Evolutionary conservation across 2,797 vertebrate species (phyloP).

Genomic region (Balearica regulorum): DNA sequence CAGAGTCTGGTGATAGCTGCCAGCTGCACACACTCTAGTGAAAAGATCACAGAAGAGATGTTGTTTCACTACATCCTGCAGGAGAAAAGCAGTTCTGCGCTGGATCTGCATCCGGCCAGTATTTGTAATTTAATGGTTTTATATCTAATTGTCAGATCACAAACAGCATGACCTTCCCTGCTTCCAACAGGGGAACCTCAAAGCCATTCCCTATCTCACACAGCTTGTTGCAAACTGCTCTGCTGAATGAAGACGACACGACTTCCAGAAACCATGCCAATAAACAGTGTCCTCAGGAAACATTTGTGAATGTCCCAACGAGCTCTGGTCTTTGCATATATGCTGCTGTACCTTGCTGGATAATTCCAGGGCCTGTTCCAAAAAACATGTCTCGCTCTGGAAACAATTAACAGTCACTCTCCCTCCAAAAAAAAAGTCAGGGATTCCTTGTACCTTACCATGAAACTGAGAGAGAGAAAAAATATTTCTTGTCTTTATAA

Average conservation of each 20-base stretch:
- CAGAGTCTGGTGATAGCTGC: neutral
- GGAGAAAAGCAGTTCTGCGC: neutral
- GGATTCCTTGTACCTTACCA: neutral
- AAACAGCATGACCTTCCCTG: no score
- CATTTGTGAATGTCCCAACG: neutral
- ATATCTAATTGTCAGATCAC: neutral
- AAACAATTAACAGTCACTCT: neutral
- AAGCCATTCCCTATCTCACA: neutral
- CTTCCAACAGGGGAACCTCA: neutral
- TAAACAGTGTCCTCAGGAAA: neutral
- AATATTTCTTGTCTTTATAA: neutral
- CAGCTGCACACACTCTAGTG: neutral
- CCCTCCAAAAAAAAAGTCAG: neutral
- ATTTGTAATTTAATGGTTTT: neutral
- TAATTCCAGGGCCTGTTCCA: slow-evolving; percentile 23
- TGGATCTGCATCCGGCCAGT: neutral
- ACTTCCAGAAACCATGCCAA: neutral
- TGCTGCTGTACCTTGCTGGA: neutral
- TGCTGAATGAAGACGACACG: neutral
- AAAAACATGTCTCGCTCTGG: neutral
- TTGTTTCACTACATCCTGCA: neutral
- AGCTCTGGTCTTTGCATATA: neutral
- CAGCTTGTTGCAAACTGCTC: neutral
- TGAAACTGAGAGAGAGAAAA: neutral
- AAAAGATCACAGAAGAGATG: neutral